Evolutionary conservation across 2,888 invertebrate genomes (phyloP).

Genomic region (Phasia obesa): DNA sequence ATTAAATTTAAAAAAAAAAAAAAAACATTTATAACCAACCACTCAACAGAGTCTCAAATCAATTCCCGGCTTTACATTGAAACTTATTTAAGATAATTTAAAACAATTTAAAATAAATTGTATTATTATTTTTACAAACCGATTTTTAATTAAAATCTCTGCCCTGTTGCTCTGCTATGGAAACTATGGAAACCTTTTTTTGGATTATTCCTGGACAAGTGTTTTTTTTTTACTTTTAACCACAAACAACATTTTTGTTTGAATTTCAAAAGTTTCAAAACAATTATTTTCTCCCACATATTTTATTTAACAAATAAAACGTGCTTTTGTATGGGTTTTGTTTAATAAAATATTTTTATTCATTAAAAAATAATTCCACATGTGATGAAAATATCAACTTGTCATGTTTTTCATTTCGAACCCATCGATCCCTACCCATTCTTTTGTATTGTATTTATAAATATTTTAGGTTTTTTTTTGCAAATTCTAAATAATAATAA

Average conservation of each 20-base stretch:
- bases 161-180: slow-evolving; percentile 2
- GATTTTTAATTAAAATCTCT: slow-evolving; percentile 49
- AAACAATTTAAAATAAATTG: slow-evolving; percentile 34
- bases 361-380: slow-evolving; percentile 20
- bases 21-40: slow-evolving; percentile 31
- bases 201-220: slow-evolving; percentile 1
- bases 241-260: slow-evolving; percentile 44
- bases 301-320: slow-evolving; percentile 45
- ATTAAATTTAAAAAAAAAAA: slow-evolving; percentile 31
- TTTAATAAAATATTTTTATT: slow-evolving; percentile 25
- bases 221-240: slow-evolving; percentile 15
- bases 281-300: slow-evolving; percentile 22
- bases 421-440: background rate
- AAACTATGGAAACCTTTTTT: slow-evolving; percentile 33
- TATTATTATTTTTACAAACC: slow-evolving; percentile 34
- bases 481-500: slow-evolving; percentile 3
- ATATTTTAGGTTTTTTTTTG: slow-evolving; percentile 34
- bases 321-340: slow-evolving; percentile 38
- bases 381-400: background rate
- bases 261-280: slow-evolving; percentile 34
- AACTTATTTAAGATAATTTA: slow-evolving; percentile 6
- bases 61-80: background rate
- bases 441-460: background rate
- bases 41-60: slow-evolving; percentile 8
- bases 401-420: slow-evolving; percentile 1